Percentiles rank a stretch among this genome's conserved stretches.
Evolutionary conservation across 2,113 vertebrate species (phyloP).

Genomic region (Ictalurus furcatus): DNA sequence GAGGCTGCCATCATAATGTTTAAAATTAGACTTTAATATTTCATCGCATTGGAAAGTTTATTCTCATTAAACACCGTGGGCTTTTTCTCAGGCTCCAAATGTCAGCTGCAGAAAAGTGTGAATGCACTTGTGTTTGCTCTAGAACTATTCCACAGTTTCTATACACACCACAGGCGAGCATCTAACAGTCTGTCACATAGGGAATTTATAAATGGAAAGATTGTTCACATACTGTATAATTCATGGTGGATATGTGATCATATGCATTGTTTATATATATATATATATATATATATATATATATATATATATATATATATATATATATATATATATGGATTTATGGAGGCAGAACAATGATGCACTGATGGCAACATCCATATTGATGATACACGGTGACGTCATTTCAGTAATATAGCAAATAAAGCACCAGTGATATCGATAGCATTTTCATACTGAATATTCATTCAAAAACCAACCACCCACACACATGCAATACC

Average conservation of each 20-base stretch:
- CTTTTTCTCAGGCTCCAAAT: conserved; percentile 83
- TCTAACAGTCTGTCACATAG: conserved; percentile 21
- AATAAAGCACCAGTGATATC: conserved; percentile 13
- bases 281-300: too few relatives aligned
- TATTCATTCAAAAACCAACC: conserved; percentile 33
- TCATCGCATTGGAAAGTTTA: conserved; percentile 85
- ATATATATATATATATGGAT: too few relatives aligned
- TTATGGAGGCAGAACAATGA: not conserved
- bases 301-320: too few relatives aligned
- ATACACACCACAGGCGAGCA: conserved; percentile 14
- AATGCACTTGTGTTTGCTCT: conserved; percentile 51
- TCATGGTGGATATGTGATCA: not conserved
- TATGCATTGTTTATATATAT: not conserved
- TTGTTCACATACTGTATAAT: not conserved
- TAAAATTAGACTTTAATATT: conserved; percentile 94
- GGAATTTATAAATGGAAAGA: conserved; percentile 42
- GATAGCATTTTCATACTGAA: conserved; percentile 21
- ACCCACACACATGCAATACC: conserved; percentile 15
- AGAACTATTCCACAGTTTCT: conserved; percentile 34
- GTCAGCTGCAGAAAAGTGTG: conserved; percentile 78
- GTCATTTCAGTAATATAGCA: conserved; percentile 21
- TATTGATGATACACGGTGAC: not conserved
- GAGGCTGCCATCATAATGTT: conserved; percentile 85
- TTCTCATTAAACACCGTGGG: conserved; percentile 84
- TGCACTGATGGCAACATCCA: not conserved